These are phyloP conservation scores for Pseudopodoces humilis DNA, from an alignment of 2,113 vertebrate species.

Conservation along the genomic window DNA sequence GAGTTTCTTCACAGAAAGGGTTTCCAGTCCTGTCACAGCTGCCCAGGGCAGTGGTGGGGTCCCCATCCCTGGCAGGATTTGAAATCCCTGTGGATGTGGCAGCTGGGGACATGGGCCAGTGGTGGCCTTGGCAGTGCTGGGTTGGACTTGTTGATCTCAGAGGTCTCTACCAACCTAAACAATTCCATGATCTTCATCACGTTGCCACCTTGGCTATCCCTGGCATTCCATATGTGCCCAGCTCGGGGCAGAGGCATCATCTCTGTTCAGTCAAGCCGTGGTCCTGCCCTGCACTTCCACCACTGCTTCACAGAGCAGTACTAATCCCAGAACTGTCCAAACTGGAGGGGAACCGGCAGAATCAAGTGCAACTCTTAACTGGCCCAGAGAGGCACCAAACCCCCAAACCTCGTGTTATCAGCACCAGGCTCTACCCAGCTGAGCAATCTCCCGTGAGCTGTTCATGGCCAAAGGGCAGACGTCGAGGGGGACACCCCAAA, in stretches of 20 bases:
- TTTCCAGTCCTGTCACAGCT: not conserved
- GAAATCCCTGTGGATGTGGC: not conserved
- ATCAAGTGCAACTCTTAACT: not conserved
- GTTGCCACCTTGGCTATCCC: not conserved
- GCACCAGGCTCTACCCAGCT: not conserved
- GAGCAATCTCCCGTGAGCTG: accelerated
- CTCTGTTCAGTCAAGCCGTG: not conserved
- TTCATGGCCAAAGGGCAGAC: accelerated
- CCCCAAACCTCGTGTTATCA: not conserved
- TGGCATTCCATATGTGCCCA: not conserved
- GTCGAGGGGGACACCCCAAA: not conserved
- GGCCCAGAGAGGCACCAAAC: not conserved
- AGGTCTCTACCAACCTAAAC: not conserved
- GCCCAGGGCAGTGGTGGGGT: not conserved
- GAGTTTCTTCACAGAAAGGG: not conserved
- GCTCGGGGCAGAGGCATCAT: accelerated
- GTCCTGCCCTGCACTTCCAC: not conserved
- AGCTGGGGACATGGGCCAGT: not conserved
- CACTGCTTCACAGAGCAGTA: not conserved
- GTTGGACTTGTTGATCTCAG: not conserved
- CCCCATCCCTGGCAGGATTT: not conserved
- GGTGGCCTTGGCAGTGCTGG: not conserved
- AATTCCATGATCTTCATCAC: not conserved
- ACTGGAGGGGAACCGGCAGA: not conserved
- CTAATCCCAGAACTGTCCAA: not conserved